Evolutionary conservation across 2,113 vertebrate species (phyloP), one percentile per base, ranked within the genome.

Genomic region (Albula glossodonta): DNA sequence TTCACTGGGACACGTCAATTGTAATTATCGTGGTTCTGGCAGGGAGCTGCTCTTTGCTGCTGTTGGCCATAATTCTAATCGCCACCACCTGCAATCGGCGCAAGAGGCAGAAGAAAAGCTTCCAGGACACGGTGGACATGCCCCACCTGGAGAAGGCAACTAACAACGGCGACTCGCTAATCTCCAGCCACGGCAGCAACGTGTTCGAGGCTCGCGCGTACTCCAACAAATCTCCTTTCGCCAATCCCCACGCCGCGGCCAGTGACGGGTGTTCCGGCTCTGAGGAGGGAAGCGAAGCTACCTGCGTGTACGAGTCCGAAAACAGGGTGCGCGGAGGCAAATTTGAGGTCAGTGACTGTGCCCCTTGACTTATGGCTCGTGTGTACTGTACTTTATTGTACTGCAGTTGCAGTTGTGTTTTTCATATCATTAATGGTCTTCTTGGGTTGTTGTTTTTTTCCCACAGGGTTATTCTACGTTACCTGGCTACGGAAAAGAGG

Each of bases 11-110:
- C 91, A 95, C 95, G 85, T 98, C 97, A 78, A 91, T 98, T 51
- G 97, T 98, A 0, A 96, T 99, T 50, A 99, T 99, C 92, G 95
- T 98, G 0, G 93, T 98, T 87, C 92, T 99, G 90, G 97, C 97
- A 0, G 97, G 97, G 83, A 98, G 97, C 93, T 98, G 97, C 93
- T 97, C 97, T 11, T 94, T 99, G 85, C 96, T 99, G 22, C 94
- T 99, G 86, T 94, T 97, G 86, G 97, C 97, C 85, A 99, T 98
- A 90, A 95, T 99, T 93, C 96, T 97, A 88, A 98, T 98, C 0
- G 97, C 97, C 86, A 98, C 98, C 90, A 97, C 97, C 85, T 99
- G 98, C 93, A 97, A 96, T 92, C 96, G 93, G 56, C 95, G 96
- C 87, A 98, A 95, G 91, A 97, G 96, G 87, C 96, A 96, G 88